Conservation (phyloP, 2,797 vertebrate species). For the Sternarchorhynchus goeldii region DNA sequence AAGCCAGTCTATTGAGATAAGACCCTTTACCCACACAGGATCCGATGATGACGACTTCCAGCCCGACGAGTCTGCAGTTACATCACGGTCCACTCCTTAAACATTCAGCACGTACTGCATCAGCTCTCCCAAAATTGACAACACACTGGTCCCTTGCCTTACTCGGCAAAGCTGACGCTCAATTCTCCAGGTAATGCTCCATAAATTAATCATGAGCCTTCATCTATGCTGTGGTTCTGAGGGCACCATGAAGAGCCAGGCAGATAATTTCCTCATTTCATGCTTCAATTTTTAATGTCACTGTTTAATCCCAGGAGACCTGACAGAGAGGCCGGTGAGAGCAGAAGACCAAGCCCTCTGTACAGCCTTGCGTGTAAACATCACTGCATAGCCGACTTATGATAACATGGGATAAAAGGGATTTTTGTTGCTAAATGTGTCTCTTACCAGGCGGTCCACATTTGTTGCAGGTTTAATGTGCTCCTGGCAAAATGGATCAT, state of each 20-base stretch:
- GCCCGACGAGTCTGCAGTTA: background rate
- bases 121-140: no score
- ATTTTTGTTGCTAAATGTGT: background rate
- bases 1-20: background rate
- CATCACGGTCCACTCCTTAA: no score
- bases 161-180: conserved; percentile 45
- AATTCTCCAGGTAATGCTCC: conserved; percentile 55
- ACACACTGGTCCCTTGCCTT: conserved; percentile 6
- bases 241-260: conserved; percentile 33
- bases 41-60: background rate
- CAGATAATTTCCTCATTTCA: conserved; percentile 56
- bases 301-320: conserved; percentile 45
- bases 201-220: conserved; percentile 57
- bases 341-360: no score
- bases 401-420: background rate
- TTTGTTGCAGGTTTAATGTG: background rate
- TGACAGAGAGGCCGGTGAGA: conserved; percentile 19
- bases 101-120: no score
- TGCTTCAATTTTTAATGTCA: conserved; percentile 56
- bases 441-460: background rate
- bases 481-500: background rate
- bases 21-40: background rate
- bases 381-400: background rate
- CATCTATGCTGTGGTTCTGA: conserved; percentile 40
- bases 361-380: background rate